Evolutionary conservation across 2,797 vertebrate species (phyloP).

Genomic region (Knipowitschia caucasica): DNA sequence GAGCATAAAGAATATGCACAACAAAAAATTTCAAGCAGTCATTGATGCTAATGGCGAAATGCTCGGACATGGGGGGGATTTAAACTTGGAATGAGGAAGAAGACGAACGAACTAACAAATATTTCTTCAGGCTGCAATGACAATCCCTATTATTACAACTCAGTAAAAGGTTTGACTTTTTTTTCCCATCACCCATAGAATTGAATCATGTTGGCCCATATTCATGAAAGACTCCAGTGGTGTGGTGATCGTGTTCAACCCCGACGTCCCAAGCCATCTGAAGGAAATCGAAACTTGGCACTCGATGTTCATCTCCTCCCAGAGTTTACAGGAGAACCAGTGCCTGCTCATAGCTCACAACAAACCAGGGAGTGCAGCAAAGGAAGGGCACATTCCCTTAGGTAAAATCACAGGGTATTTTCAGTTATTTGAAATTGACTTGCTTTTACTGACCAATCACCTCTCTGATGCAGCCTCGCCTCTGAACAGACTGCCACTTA

Average conservation of each 20-base stretch:
- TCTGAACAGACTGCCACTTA: conserved; percentile 80
- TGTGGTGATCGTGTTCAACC: conserved; percentile 89
- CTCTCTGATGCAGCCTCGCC: conserved; percentile 74
- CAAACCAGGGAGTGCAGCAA: conserved; percentile 82
- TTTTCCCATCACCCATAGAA: conserved; percentile 77
- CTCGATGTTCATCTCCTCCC: conserved; percentile 86
- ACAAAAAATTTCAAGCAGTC: too few species aligned
- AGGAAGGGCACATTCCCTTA: conserved; percentile 73
- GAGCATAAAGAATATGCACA: too few species aligned
- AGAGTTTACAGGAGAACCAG: conserved; percentile 82
- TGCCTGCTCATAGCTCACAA: conserved; percentile 92
- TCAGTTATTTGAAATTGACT: conserved; percentile 7
- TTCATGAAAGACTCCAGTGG: conserved; percentile 89
- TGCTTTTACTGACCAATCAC: conserved; percentile 6
- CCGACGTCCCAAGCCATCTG: conserved; percentile 86
- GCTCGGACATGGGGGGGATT: too few species aligned
- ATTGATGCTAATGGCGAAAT: too few species aligned
- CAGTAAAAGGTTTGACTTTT: too few species aligned
- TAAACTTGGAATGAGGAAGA: too few species aligned
- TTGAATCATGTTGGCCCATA: conserved; percentile 96
- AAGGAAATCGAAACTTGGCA: conserved; percentile 91
- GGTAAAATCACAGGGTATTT: conserved; percentile 65
- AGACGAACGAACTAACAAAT: too few species aligned
- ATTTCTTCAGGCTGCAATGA: too few species aligned
- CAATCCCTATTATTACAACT: neutral